Conservation (phyloP, 1,140 invertebrate species). For the Cotesia glomerata region DNA sequence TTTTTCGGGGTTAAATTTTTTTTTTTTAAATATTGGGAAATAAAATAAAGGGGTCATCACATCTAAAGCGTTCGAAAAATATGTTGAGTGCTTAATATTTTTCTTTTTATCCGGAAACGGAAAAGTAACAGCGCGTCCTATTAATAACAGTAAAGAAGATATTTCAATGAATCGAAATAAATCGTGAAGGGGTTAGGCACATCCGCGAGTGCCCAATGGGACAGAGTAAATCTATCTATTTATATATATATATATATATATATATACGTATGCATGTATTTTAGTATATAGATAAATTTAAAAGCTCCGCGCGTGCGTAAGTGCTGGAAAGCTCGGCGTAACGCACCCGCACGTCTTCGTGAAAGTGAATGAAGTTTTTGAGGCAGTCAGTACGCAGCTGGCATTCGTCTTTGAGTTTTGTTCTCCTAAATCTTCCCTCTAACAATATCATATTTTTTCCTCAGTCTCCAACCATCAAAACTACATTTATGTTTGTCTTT, state of each 20-base stretch:
- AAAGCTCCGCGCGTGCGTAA: slow-evolving; percentile 10
- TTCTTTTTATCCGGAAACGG: slow-evolving; percentile 14
- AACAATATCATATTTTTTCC: neutral
- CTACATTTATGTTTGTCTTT: no score
- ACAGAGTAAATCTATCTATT: neutral
- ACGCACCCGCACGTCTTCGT: slow-evolving; percentile 17
- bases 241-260: no score
- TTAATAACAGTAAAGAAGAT: slow-evolving; percentile 18
- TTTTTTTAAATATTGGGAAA: no score
- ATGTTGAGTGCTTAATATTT: no score
- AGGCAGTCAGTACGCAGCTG: slow-evolving; percentile 15
- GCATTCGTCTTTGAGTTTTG: slow-evolving; percentile 1
- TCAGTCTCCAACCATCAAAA: neutral
- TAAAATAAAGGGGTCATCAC: no score
- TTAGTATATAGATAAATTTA: neutral
- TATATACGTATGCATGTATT: no score
- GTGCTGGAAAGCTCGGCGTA: neutral
- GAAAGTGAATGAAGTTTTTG: slow-evolving; percentile 18
- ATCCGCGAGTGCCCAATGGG: neutral
- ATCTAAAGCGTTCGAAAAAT: no score
- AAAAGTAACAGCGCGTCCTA: slow-evolving; percentile 3
- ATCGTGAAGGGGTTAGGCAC: slow-evolving; percentile 4
- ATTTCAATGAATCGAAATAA: slow-evolving; percentile 25
- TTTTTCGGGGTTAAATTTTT: no score
- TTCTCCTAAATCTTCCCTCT: neutral